Base-by-base conservation (phyloP, 2,113 vertebrate species). In the Ctenomys sociabilis region DNA sequence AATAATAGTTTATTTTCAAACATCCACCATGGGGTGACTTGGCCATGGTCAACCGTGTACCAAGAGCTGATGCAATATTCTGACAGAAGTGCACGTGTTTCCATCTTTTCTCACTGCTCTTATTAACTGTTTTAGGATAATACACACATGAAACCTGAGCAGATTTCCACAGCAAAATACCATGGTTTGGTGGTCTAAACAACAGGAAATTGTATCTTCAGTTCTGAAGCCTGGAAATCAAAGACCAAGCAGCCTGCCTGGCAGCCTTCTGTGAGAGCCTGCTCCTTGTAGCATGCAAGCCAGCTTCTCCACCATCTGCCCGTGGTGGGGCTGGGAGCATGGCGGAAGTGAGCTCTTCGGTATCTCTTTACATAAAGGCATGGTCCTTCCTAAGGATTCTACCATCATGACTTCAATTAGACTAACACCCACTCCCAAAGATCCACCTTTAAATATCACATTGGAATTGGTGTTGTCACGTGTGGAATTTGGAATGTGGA, bases 1-100 rank as follows among this genome's bases (percentile, higher is more conserved):
- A 88, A 64, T n/a, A 90, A 63, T 61, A 54, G 3, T 88, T 91
- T 35, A 57, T 88, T 92, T 96, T 85, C 7, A 59, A 72, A 96
- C 52, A 26, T 13, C 85, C 9, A 7, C 30, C 73, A 22, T 82
- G 37, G 43, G 26, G 7, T 93, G 54, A 32, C 57, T 77, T 85
- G 57, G 43, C 21, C 30, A 83, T 52, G 3, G 28, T 12, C 49
- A 61, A 2, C 54, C 49, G 19, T 32, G 40, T 68, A 5, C 1
- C 22, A 63, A 13, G 72, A 11, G 57, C 32, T 72, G 5, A 66
- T 30, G 24, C 3, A 52, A 16, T 73, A 30, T 68, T 43, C 35
- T 89, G 28, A 49, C 35, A 28, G 4, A 12, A 43, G 7, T 24
- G 54, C 14, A 13, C 59, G 10, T 57, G n/a, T 22, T 80, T 73